Evolutionary conservation across 2,113 vertebrate genomes (phyloP).

Genomic region (Lophochroa leadbeateri): DNA sequence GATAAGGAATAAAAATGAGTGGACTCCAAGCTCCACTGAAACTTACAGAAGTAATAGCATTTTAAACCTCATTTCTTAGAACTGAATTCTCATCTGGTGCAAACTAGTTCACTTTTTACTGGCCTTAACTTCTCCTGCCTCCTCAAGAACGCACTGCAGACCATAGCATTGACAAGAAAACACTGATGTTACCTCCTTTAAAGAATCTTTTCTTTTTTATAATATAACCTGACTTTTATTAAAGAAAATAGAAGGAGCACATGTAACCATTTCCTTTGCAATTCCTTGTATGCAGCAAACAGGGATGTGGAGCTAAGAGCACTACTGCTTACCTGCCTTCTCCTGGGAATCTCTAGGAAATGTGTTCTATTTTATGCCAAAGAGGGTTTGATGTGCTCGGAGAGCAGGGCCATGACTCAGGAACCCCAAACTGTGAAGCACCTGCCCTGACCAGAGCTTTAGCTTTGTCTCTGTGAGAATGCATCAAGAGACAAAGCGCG

Average conservation of each 20-base stretch:
- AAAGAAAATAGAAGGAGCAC: neutral
- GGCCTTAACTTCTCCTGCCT: neutral
- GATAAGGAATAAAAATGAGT: conserved; percentile 23
- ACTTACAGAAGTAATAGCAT: neutral
- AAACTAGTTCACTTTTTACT: neutral
- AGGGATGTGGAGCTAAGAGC: rapidly evolving
- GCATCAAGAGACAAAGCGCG: rapidly evolving
- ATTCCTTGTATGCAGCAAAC: neutral
- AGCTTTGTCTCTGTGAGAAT: neutral
- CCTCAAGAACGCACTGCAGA: neutral
- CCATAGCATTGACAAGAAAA: neutral
- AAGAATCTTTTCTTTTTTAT: neutral
- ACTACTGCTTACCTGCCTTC: neutral
- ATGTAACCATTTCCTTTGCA: neutral
- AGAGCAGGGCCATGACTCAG: neutral
- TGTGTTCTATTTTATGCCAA: neutral
- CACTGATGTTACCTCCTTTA: neutral
- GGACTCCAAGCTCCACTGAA: neutral
- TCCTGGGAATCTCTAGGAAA: neutral
- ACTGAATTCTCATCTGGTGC: neutral
- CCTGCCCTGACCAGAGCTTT: neutral
- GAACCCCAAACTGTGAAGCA: neutral
- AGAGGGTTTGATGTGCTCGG: neutral
- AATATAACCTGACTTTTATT: neutral
- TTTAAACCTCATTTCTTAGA: conserved; percentile 17